Evolutionary conservation across 2,797 vertebrate species (phyloP).

Genomic region (Poecilia picta): DNA sequence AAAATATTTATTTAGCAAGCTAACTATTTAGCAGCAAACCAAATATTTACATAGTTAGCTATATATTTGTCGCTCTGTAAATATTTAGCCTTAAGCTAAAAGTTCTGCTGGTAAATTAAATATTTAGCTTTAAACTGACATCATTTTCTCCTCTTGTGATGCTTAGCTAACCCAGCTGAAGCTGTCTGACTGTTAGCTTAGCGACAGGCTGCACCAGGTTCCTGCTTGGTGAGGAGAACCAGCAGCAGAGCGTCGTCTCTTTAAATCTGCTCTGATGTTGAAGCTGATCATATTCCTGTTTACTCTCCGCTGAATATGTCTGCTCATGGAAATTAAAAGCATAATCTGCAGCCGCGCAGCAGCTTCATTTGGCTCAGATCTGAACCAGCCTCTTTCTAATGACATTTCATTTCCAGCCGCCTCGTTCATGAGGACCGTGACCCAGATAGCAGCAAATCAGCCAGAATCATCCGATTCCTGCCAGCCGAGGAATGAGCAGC

Average conservation of each 20-base stretch:
- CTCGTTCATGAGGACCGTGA: constrained; percentile 55
- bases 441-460: constrained; percentile 61
- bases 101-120: no score
- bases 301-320: constrained; percentile 18
- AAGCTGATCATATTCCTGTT: not conserved
- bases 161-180: no score
- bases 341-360: constrained; percentile 43
- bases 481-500: constrained; percentile 34
- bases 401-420: constrained; percentile 46
- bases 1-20: no score
- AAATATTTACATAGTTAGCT: no score
- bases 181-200: no score
- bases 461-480: constrained; percentile 51
- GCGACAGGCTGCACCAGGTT: no score
- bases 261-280: not conserved
- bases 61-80: no score
- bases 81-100: no score
- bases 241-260: not conserved
- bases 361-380: constrained; percentile 60
- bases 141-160: no score
- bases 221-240: no score
- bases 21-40: no score
- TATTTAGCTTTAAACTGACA: no score
- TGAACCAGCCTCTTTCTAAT: constrained; percentile 55
- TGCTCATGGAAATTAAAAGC: constrained; percentile 54